Base-by-base conservation (phyloP, 2,888 invertebrate species). In the Chamaedrilus cognettii region DNA sequence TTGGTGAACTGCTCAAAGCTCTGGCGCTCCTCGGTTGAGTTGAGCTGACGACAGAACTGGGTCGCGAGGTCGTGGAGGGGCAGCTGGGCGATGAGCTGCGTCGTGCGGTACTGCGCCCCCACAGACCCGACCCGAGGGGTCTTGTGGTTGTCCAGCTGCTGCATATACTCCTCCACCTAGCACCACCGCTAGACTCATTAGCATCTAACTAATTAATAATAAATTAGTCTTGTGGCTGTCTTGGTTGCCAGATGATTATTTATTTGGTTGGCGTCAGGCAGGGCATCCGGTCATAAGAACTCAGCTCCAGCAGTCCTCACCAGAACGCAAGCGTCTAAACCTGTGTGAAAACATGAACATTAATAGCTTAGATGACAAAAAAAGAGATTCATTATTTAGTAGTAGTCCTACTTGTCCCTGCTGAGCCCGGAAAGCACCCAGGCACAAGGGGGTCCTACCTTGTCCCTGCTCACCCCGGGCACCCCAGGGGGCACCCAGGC, bases 1-100 rank as follows among this genome's bases (percentile, higher is more conserved):
- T 93, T 90, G 76, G 96, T 91, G 84, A 98, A 98, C 84, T 96
- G 95, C 85, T 95, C 92, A 83, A 92, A 97, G 78, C 92, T 79
- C 68, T 79, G 78, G 64, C 72, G 71, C 70, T 82, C 79, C 5
- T 68, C 72, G 1, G 74, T 69, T 2, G 64, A 74, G 62, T 92
- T 91, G 68, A 97, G 87, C 83, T 94, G 91, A 5, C 70, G 89
- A 85, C 96, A 96, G 82, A 95, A 94, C 64, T 91, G 89, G 76
- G 93, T 86, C 7, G 94, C 91, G 68, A 97, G 88, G 83, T 98
- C 98, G 70, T 83, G 82, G 62, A 83, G 82, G 28, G 98, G 98
- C 79, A 98, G 87, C 86, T 98, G 97, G 71, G 88, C 87, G 72
- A 93, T 90, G 77, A 98, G 86, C 80, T 93, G 91, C 77, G 90